Percentiles rank a stretch among this genome's conserved stretches.
Evolutionary conservation across 1,140 invertebrate species (phyloP).

Genomic region (Magallana gigas): DNA sequence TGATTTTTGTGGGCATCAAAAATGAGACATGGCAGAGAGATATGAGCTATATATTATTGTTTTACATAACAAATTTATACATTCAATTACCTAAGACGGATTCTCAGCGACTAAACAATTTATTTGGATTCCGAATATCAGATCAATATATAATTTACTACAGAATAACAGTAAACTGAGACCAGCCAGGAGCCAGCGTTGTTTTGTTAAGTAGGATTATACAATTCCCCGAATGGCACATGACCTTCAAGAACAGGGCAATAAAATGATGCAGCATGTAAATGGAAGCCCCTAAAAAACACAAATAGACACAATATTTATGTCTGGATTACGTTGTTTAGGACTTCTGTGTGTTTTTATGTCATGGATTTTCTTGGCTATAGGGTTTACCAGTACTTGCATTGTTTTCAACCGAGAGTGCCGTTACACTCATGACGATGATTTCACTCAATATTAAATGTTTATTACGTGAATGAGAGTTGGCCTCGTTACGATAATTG

Average conservation of each 20-base stretch:
- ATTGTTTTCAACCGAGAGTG: background rate
- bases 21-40: background rate
- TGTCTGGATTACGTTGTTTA: background rate
- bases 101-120: background rate
- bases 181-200: background rate
- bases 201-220: background rate
- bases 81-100: background rate
- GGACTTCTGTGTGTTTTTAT: background rate
- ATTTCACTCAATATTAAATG: too few relatives aligned
- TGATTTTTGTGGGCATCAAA: background rate
- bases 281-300: background rate
- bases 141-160: slow-evolving; percentile 26
- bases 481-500: too few relatives aligned
- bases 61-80: background rate
- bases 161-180: background rate
- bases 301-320: slow-evolving; percentile 14
- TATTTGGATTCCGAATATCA: background rate
- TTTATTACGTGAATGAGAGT: too few relatives aligned
- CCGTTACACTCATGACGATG: background rate
- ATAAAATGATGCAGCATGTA: slow-evolving; percentile 1
- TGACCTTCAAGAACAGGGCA: slow-evolving; percentile 20
- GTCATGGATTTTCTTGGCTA: background rate
- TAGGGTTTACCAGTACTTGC: background rate
- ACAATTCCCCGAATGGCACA: background rate
- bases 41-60: background rate